A percentile compares a stretch with the other conserved stretches of the same genome.
These are phyloP conservation scores for Lepidocyrtinus sp. DNA, from an alignment of 2,888 invertebrate genomes.

Conservation along the genomic window DNA sequence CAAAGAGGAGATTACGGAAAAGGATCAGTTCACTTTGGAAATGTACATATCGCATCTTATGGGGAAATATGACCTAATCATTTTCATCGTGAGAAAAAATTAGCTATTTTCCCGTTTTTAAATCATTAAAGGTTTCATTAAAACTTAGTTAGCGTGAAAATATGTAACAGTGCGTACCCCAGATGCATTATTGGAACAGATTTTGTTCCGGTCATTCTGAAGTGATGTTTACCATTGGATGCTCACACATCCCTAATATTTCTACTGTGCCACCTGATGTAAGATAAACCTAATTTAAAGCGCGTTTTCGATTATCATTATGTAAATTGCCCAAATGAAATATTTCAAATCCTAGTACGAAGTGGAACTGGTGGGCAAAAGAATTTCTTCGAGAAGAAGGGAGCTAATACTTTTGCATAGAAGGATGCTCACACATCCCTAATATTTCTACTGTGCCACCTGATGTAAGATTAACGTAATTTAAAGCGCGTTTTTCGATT, in stretches of 20 bases:
- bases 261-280: conserved; percentile 25
- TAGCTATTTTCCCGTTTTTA: not conserved
- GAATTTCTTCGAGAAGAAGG: conserved; percentile 33
- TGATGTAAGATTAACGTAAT: conserved; percentile 4
- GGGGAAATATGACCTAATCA: conserved; percentile 31
- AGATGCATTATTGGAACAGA: conserved; percentile 37
- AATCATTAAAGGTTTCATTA: not conserved
- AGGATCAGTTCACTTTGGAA: conserved; percentile 37
- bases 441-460: conserved; percentile 32
- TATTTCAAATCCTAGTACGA: too few relatives aligned
- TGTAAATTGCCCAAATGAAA: too few relatives aligned
- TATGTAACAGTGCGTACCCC: conserved; percentile 36
- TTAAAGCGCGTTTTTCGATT: not conserved
- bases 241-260: conserved; percentile 35
- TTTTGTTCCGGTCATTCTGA: conserved; percentile 33
- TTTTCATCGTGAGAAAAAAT: conserved; percentile 34
- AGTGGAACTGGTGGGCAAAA: conserved; percentile 22
- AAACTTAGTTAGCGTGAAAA: too few relatives aligned
- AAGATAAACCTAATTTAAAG: not conserved
- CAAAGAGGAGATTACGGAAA: conserved; percentile 10
- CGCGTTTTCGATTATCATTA: not conserved
- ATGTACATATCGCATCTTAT: conserved; percentile 20
- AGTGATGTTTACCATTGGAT: conserved; percentile 30
- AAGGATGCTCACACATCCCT: conserved; percentile 25
- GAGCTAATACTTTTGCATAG: conserved; percentile 45